Percentiles rank a stretch among this genome's conserved stretches.
phyloP scores from a whole-genome alignment of 2,113 vertebrate genomes.

The cattle (Bos taurus) region ARS-UCD2.0 NC_037338.1:82496001-82496500 shows the following conservation, averaged over 20 bases:
- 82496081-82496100: background rate
- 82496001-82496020: background rate
- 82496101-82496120: background rate
- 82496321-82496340: constrained; percentile 8
- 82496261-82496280: background rate
- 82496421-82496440: constrained; percentile 61
- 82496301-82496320: background rate
- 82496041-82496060: background rate
- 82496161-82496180: background rate
- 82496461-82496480: constrained; percentile 85
- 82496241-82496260: background rate
- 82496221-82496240: background rate
- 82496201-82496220: background rate
- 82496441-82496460: constrained; percentile 75
- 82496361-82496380: constrained; percentile 60
- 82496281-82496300: background rate
- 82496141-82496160: background rate
- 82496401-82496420: constrained; percentile 75
- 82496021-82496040: background rate
- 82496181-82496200: background rate
- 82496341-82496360: background rate
- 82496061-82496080: background rate
- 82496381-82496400: constrained; percentile 75
- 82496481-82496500: constrained; percentile 84
- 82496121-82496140: background rate